These are phyloP conservation scores for Drymodes brunneopygia DNA, from an alignment of 2,113 vertebrate species.

Conservation along the genomic window DNA sequence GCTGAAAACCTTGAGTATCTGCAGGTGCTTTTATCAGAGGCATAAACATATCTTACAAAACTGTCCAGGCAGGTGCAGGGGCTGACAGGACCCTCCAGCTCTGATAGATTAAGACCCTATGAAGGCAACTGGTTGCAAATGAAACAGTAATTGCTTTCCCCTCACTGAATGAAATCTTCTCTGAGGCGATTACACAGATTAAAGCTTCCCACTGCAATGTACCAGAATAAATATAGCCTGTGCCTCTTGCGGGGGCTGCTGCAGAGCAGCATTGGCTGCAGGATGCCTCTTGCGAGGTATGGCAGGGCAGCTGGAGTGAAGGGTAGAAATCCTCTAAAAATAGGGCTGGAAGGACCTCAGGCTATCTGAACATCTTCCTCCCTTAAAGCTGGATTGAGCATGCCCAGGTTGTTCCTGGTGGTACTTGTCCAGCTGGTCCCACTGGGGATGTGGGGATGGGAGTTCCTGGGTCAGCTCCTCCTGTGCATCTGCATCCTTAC, in stretches of 20 bases:
- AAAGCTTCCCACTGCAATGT: slow-evolving; percentile 65
- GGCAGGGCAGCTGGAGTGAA: background rate
- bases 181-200: slow-evolving; percentile 75
- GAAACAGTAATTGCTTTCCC: slow-evolving; percentile 76
- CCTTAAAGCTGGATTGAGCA: background rate
- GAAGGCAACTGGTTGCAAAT: slow-evolving; percentile 65
- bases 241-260: slow-evolving; percentile 40
- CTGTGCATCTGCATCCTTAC: background rate
- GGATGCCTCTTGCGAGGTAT: background rate
- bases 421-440: background rate
- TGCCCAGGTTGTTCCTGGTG: background rate
- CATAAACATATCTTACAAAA: background rate
- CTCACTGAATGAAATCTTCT: slow-evolving; percentile 72
- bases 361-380: background rate
- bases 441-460: fast-evolving
- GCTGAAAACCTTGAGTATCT: background rate
- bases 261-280: background rate
- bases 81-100: slow-evolving; percentile 19
- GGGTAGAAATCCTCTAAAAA: background rate
- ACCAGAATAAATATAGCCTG: slow-evolving; percentile 67
- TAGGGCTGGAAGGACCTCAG: background rate
- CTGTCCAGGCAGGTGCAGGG: background rate
- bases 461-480: background rate
- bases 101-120: slow-evolving; percentile 36
- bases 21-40: background rate